These are phyloP conservation scores for Dyspetes luteomarginatus DNA, from an alignment of 2,888 invertebrate genomes.

Conservation along the genomic window DNA sequence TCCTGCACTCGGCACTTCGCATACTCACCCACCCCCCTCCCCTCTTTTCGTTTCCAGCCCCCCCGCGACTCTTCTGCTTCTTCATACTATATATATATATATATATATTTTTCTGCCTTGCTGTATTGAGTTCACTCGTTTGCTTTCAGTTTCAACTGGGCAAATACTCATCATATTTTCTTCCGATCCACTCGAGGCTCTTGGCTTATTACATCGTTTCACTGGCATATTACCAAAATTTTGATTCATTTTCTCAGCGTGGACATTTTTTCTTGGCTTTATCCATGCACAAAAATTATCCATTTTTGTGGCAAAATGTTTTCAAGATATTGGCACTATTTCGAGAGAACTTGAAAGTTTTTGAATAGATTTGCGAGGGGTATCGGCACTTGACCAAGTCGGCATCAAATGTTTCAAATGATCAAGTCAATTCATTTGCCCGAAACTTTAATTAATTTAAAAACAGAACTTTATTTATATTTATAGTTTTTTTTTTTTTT, in stretches of 20 bases:
- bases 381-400: too few species aligned
- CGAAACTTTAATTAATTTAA: too few species aligned
- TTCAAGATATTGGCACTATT: too few species aligned
- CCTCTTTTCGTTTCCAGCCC: constrained; percentile 10
- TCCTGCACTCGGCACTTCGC: constrained; percentile 67
- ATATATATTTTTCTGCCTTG: constrained; percentile 19
- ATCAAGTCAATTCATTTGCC: too few species aligned
- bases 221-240: constrained; percentile 28
- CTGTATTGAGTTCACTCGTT: constrained; percentile 37
- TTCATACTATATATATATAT: constrained; percentile 14
- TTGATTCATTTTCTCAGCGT: constrained; percentile 5
- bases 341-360: too few species aligned
- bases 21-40: constrained; percentile 27
- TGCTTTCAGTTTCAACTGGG: constrained; percentile 56
- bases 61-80: constrained; percentile 6
- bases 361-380: too few species aligned
- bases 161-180: constrained; percentile 53
- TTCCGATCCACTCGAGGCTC: constrained; percentile 11
- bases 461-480: too few species aligned
- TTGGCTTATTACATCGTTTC: constrained; percentile 36
- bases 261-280: too few species aligned
- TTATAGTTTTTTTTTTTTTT: too few species aligned
- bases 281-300: too few species aligned
- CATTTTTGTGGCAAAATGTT: too few species aligned
- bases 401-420: too few species aligned